Percentiles rank a stretch among this genome's conserved stretches.
phyloP scores from a whole-genome alignment of 2,113 vertebrate genomes.

The Tyto alba region DNA sequence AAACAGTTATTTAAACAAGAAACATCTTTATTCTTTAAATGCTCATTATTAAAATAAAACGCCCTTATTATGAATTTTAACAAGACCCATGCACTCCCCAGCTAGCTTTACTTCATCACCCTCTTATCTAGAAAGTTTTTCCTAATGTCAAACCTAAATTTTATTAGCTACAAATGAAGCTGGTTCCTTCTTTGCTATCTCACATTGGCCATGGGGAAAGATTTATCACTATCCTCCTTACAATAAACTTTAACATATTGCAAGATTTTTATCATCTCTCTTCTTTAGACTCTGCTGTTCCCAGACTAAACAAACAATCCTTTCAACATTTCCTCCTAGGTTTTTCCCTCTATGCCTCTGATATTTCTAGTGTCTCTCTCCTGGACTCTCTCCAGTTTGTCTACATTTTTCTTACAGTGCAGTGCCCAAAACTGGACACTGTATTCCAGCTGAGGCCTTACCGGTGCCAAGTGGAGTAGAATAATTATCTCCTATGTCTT shows the following conservation, averaged over 20 bases:
- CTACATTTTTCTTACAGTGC: conserved; percentile 40
- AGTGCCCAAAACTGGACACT: conserved; percentile 51
- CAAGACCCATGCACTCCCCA: neutral
- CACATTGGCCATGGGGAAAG: neutral
- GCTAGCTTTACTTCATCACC: neutral
- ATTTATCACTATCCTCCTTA: conserved; percentile 18
- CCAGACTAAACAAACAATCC: conserved; percentile 58
- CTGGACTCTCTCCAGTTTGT: conserved; percentile 44
- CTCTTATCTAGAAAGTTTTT: neutral
- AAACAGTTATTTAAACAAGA: neutral
- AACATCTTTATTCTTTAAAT: neutral
- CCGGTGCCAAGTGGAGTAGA: conserved; percentile 53
- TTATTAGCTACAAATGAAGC: neutral
- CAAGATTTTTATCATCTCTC: conserved; percentile 37
- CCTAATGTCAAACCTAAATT: neutral
- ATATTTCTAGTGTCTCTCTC: conserved; percentile 20
- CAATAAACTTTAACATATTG: conserved; percentile 32
- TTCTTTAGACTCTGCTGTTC: conserved; percentile 22
- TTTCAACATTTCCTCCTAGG: conserved; percentile 51
- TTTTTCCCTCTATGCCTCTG: conserved; percentile 9
- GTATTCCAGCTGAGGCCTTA: conserved; percentile 57
- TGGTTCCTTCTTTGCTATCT: neutral
- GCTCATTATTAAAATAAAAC: neutral
- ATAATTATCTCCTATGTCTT: conserved; percentile 67
- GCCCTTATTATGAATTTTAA: neutral